Conservation (phyloP, 2,797 vertebrate species). For the Morus bassanus region DNA sequence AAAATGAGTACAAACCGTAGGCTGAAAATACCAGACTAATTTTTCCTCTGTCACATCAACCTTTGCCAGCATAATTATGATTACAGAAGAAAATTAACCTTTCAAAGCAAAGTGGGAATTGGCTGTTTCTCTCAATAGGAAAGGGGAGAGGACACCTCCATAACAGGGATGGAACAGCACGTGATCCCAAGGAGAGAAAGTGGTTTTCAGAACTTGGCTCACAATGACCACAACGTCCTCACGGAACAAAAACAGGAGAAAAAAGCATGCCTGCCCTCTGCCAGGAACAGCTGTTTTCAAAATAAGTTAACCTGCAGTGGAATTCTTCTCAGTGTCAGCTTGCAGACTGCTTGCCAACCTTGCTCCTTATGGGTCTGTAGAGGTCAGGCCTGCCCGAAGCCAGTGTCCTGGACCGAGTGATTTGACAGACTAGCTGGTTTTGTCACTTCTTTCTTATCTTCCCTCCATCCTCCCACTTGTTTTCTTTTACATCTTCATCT, state of each 20-base stretch:
- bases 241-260: not conserved
- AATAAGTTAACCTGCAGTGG: not conserved
- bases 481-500: not conserved
- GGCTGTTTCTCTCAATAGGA: not conserved
- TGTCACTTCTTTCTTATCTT: not conserved
- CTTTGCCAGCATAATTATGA: slow-evolving; percentile 62
- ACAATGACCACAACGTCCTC: not conserved
- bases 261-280: not conserved
- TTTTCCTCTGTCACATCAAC: slow-evolving; percentile 61
- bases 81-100: slow-evolving; percentile 64
- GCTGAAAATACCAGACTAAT: slow-evolving; percentile 67
- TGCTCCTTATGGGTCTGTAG: not conserved
- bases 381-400: not conserved
- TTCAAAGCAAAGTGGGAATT: slow-evolving; percentile 4
- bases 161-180: not conserved
- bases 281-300: not conserved
- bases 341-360: not conserved
- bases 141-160: not conserved
- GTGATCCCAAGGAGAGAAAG: not conserved
- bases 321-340: not conserved
- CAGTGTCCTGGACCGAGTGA: not conserved
- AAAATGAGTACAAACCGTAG: slow-evolving; percentile 46
- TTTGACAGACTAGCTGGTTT: not conserved
- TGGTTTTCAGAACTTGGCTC: not conserved
- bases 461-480: not conserved